Evolutionary conservation across 2,888 invertebrate genomes (phyloP), one percentile per base, ranked within the genome.

Genomic region (Agrotis ipsilon): DNA sequence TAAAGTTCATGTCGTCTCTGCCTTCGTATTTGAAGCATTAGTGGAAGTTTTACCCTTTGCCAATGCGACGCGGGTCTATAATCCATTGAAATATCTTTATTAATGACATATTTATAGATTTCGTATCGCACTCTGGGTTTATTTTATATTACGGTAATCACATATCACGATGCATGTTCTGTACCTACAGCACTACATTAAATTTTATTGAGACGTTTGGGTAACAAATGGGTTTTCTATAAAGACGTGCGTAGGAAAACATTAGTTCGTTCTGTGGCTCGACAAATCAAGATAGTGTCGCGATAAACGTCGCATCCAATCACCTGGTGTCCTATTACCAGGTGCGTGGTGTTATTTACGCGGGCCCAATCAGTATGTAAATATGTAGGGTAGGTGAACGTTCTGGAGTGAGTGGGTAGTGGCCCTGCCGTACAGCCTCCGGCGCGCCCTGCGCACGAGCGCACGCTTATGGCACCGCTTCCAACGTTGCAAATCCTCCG

Each of bases 301-400:
- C 88, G 92, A 93, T 94, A 93, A 92, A 91, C 81, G 92, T 91
- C 90, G 84, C 87, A 88, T 91, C 90, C 91, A 92, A 92, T 92
- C 91, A 91, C 88, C 83, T 72, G 89, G 92, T 92, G 90, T 93
- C 88, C 88, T 92, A 91, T 94, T 93, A 92, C 92, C 87, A 91
- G 91, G 86, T 89, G 89, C 89, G 87, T 91, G 88, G 90, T 91
- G 90, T 91, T 92, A 92, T 93, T 93, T 93, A 93, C 89, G 91
- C 91, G 88, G 87, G 87, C 89, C 90, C 93, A 94, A 95, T 95
- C 95, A 94, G 92, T 94, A 94, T 95, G 94, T 92, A 93, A 95
- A 95, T 86, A 97, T 93, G 90, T 93, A 88, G 93, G 94, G 93
- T 95, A 92, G 94, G 94, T 94, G 95, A 96, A 94, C 87, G 94